Evolutionary conservation across 1,140 invertebrate species (phyloP).

Genomic region (Fopius arisanus): DNA sequence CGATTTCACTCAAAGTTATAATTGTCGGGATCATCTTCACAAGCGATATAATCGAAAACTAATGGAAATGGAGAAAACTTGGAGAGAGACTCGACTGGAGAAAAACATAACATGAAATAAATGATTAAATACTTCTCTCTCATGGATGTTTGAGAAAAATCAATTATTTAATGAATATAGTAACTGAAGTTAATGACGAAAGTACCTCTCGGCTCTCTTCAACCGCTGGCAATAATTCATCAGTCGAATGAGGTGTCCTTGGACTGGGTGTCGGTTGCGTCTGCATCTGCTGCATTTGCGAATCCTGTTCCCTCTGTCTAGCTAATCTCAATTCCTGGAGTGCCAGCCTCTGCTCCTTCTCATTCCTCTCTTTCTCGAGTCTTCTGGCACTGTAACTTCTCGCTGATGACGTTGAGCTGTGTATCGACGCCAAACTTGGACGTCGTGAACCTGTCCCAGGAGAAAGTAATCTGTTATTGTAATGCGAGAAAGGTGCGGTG

Average conservation of each 20-base stretch:
- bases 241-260: constrained; percentile 77
- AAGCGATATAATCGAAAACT: too few relatives aligned
- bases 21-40: too few relatives aligned
- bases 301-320: constrained; percentile 58
- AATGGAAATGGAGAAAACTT: too few relatives aligned
- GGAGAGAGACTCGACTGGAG: too few relatives aligned
- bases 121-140: too few relatives aligned
- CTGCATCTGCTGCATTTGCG: constrained; percentile 46
- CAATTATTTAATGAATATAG: too few relatives aligned
- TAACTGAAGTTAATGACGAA: constrained; percentile 47
- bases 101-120: too few relatives aligned
- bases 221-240: constrained; percentile 77
- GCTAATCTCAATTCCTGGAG: constrained; percentile 75
- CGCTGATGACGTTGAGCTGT: constrained; percentile 80
- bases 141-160: too few relatives aligned
- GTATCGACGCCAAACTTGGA: constrained; percentile 81
- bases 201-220: constrained; percentile 75
- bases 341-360: constrained; percentile 77
- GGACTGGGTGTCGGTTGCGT: constrained; percentile 72
- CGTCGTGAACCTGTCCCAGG: constrained; percentile 75
- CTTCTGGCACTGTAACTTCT: constrained; percentile 79
- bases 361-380: constrained; percentile 79
- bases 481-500: neutral
- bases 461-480: constrained; percentile 25
- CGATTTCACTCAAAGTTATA: too few relatives aligned